Base-by-base conservation (phyloP, 2,113 vertebrate species). In the Chrysemys picta region DNA sequence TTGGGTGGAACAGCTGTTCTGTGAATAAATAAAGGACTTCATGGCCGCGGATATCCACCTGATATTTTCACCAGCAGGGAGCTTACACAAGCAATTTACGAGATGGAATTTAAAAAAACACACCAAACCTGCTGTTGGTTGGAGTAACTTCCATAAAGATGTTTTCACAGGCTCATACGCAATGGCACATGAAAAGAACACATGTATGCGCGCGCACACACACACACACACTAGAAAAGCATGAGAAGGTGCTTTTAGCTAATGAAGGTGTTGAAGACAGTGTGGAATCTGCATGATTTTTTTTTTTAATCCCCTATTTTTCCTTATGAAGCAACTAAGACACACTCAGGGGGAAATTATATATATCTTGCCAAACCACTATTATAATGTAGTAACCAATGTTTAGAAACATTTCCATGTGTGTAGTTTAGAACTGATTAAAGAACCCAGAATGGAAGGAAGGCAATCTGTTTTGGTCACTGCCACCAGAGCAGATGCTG, bases 301-400 rank as follows among this genome's bases (percentile, higher is more conserved):
- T 10, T n/a, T 69, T 69, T 16, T n/a, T 5, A 59, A n/a, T 72
- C 87, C 81, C 82, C 76, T 69, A 2, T 78, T 91, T 89, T 89
- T 79, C 47, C 59, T 93, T 90, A 82, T 29, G 7, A 38, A 31
- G 38, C 22, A 82, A 3, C 22, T 72, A 72, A 38, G 35, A 21
- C 17, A 38, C 14, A 5, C 0, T 0, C 3, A 12, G 57, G 53
- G 31, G 35, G 84, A 17, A 45, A 69, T 0, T 2, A 47, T 79
- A 79, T 52, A 25, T 1, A 1, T 53, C 80, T 57, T 53, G 29
- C 83, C 25, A 53, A 62, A 57, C 27, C 83, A 69, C 50, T 5
- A 2, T 83, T 87, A 19, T 0, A 1, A 4, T 69, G 35, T 5
- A 16, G 10, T 11, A 83, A 57, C 86, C 49, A 4, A 1, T 0